These are phyloP conservation scores for Nomada ruficornis DNA, from an alignment of 2,888 invertebrate genomes.

Conservation along the genomic window DNA sequence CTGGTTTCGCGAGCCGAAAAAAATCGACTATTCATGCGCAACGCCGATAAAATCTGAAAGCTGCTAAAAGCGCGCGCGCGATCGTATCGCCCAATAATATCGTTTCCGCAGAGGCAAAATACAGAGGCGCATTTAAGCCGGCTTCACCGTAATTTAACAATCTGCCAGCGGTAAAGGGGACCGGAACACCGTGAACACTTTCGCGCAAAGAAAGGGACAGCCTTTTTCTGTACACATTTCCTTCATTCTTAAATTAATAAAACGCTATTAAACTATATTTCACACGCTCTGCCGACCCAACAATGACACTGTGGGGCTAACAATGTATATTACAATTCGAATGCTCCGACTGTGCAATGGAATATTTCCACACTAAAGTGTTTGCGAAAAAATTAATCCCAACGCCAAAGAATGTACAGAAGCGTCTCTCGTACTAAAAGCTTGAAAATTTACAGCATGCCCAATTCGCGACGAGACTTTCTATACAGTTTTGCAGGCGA, in stretches of 20 bases:
- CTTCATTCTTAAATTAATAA: neutral
- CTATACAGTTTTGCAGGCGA: neutral
- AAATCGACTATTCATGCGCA: conserved; percentile 69
- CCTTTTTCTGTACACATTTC: neutral
- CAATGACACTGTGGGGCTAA: too few species aligned
- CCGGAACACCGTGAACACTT: neutral
- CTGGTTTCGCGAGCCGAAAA: conserved; percentile 64
- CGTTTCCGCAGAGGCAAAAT: conserved; percentile 62
- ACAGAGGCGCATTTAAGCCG: conserved; percentile 46
- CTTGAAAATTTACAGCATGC: neutral
- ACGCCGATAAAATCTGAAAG: conserved; percentile 64
- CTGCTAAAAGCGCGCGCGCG: conserved; percentile 65
- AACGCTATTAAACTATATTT: too few species aligned
- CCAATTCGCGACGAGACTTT: neutral
- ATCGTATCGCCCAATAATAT: conserved; percentile 69
- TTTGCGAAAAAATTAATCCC: too few species aligned
- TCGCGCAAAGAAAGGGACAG: neutral
- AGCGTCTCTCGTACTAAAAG: too few species aligned
- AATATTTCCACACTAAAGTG: too few species aligned
- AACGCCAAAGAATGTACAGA: too few species aligned
- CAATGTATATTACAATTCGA: too few species aligned
- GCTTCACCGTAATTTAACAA: conserved; percentile 45
- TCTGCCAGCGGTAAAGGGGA: neutral
- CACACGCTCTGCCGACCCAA: too few species aligned
- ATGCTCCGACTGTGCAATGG: too few species aligned